phyloP scores from a whole-genome alignment of 2,797 vertebrate genomes.

The Megalops cyprinoides region DNA sequence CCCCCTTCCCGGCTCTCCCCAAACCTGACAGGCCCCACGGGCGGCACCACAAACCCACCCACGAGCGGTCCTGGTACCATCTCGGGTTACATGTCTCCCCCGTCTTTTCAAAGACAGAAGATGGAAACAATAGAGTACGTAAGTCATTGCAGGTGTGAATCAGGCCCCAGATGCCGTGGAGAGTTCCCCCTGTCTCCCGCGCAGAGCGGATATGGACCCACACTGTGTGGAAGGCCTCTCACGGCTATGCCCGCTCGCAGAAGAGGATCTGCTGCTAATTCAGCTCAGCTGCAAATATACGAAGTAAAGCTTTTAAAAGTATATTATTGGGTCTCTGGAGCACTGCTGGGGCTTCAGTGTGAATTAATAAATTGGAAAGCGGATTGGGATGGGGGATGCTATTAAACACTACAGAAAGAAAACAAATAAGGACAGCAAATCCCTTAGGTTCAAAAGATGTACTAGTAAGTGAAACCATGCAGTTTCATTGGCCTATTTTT shows the following conservation, averaged over 20 bases:
- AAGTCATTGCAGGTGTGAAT: conserved; percentile 26
- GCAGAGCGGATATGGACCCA: background rate
- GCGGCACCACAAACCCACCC: background rate
- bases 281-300: conserved; percentile 47
- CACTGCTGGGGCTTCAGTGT: background rate
- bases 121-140: conserved; percentile 33
- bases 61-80: conserved; percentile 13
- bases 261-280: conserved; percentile 45
- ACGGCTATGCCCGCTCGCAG: conserved; percentile 32
- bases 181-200: background rate
- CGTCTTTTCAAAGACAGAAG: conserved; percentile 9
- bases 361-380: background rate
- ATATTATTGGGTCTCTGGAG: conserved; percentile 34
- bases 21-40: background rate
- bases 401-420: too few species aligned
- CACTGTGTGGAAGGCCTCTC: conserved; percentile 20
- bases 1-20: background rate
- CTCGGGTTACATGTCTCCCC: conserved; percentile 7
- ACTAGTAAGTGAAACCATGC: background rate
- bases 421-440: too few species aligned
- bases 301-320: conserved; percentile 38
- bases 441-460: too few species aligned
- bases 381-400: background rate
- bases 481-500: background rate
- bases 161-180: too few species aligned